phyloP scores from a whole-genome alignment of 2,797 vertebrate genomes.

The Botia kubotai region DNA sequence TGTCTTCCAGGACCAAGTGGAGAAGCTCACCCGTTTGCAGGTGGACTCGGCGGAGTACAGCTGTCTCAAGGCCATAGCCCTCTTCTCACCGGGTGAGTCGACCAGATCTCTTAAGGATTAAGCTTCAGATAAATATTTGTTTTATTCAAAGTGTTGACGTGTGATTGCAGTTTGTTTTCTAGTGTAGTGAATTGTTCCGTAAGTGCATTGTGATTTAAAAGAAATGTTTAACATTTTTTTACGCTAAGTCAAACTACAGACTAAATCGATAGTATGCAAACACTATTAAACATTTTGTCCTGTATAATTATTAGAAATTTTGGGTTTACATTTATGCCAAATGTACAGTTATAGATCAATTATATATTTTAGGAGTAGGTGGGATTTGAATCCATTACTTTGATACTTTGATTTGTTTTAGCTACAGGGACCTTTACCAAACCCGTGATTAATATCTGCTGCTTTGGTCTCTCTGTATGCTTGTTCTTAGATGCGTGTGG shows the following conservation, averaged over 20 bases:
- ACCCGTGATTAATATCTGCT: background rate
- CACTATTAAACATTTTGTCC: too few species aligned
- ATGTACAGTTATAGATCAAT: background rate
- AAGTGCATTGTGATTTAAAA: too few species aligned
- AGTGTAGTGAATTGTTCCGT: background rate
- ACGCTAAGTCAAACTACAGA: too few species aligned
- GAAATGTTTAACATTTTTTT: too few species aligned
- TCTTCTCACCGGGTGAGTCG: slow-evolving; percentile 89
- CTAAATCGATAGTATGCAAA: too few species aligned
- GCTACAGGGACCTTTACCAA: background rate
- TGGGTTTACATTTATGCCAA: too few species aligned
- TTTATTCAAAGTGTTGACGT: background rate
- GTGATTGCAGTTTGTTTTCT: background rate
- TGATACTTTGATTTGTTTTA: background rate
- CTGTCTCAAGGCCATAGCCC: slow-evolving; percentile 95
- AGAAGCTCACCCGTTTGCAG: slow-evolving; percentile 91
- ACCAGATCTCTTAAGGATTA: background rate
- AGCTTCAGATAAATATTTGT: background rate
- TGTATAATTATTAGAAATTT: too few species aligned
- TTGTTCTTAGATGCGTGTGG: slow-evolving; percentile 87
- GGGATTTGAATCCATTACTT: background rate
- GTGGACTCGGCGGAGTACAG: slow-evolving; percentile 94
- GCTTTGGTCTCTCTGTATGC: slow-evolving; percentile 17
- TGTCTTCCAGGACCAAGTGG: slow-evolving; percentile 95
- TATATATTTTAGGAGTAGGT: background rate